Percentiles rank a stretch among this genome's conserved stretches.
phyloP scores from a whole-genome alignment of 1,140 invertebrate genomes.

The Andrena cerasifolii region DNA sequence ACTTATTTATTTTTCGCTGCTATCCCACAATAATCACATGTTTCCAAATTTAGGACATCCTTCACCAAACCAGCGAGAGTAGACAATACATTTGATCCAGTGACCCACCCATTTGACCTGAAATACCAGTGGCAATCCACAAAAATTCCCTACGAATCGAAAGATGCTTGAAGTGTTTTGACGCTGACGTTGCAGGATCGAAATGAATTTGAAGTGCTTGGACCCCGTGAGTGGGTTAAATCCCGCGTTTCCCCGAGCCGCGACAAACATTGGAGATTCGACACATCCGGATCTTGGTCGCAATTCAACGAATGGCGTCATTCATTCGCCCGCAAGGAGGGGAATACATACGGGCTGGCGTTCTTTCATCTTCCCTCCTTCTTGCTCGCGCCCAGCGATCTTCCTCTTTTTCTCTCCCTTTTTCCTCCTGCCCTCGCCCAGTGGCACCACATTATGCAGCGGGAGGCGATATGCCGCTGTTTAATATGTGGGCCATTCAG shows the following conservation, averaged over 20 bases:
- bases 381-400: constrained; percentile 25
- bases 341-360: constrained; percentile 52
- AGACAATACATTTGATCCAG: too few relatives aligned
- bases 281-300: constrained; percentile 61
- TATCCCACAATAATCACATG: too few relatives aligned
- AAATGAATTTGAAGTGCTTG: too few relatives aligned
- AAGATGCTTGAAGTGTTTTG: too few relatives aligned
- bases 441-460: constrained; percentile 59
- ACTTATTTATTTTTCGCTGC: too few relatives aligned
- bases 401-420: constrained; percentile 29
- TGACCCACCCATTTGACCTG: too few relatives aligned
- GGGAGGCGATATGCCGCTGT: constrained; percentile 55
- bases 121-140: too few relatives aligned
- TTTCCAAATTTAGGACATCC: too few relatives aligned
- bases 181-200: too few relatives aligned
- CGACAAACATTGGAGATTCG: constrained; percentile 41
- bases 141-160: too few relatives aligned
- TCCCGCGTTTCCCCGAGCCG: neutral
- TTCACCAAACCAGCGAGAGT: too few relatives aligned
- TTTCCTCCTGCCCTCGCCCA: constrained; percentile 34
- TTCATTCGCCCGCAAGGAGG: constrained; percentile 56
- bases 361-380: constrained; percentile 41
- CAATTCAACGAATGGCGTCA: constrained; percentile 63
- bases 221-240: too few relatives aligned
- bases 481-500: constrained; percentile 73